phyloP scores from a whole-genome alignment of 2,888 invertebrate species.

The Yponomeuta sedellus region DNA sequence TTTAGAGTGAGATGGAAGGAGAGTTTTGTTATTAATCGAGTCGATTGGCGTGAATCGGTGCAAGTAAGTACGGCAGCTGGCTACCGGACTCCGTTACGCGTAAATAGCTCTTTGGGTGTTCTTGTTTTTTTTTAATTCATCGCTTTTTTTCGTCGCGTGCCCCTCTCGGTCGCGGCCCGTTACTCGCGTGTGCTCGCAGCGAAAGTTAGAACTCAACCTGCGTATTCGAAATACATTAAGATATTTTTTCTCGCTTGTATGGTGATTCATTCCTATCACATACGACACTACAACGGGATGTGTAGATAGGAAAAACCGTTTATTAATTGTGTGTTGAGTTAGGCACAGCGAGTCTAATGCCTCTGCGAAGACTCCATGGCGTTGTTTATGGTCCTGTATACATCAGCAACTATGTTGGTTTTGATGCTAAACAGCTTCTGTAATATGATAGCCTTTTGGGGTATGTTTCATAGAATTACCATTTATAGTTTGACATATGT shows the following conservation, averaged over 20 bases:
- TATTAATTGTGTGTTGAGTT: background rate
- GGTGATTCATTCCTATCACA: background rate
- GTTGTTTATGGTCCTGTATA: too few species aligned
- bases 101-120: slow-evolving; percentile 38
- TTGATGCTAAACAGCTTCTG: too few species aligned
- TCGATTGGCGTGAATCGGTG: slow-evolving; percentile 9
- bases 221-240: background rate
- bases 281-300: background rate
- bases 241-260: slow-evolving; percentile 2
- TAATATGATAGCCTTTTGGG: too few species aligned
- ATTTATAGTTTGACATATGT: too few species aligned
- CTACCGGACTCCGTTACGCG: slow-evolving; percentile 72
- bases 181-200: slow-evolving; percentile 59
- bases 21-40: background rate
- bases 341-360: background rate
- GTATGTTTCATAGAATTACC: too few species aligned
- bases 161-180: slow-evolving; percentile 48
- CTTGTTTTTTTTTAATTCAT: slow-evolving; percentile 30
- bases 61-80: slow-evolving; percentile 46
- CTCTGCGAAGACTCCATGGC: too few species aligned
- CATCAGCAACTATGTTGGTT: too few species aligned
- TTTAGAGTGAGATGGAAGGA: background rate
- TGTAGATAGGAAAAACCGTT: background rate
- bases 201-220: slow-evolving; percentile 60
- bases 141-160: slow-evolving; percentile 68